Base-by-base conservation (phyloP, 2,888 invertebrate species). In the Dorcus parallelipipedus region DNA sequence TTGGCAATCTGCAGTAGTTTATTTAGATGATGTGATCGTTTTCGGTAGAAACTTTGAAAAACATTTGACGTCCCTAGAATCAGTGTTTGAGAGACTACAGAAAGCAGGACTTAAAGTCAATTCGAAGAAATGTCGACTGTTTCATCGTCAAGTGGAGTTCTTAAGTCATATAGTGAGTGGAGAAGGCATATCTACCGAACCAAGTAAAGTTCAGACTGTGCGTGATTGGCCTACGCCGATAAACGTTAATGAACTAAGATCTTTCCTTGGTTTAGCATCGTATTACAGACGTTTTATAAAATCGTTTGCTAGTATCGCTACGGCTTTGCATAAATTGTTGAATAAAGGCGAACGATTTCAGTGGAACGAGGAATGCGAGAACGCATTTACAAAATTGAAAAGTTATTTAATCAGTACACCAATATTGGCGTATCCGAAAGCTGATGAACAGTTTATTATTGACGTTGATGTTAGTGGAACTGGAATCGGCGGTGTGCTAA, bases 211-310 rank as follows among this genome's bases (percentile, higher is more conserved):
- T 20, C 20, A 20, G 3, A 41, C 3, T 1, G 64, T 67, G 9
- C 8, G 43, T 7, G 42, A 68, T 3, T 40, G 53, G 14, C 55
- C 59, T 26, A 43, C 43, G 9, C 63, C 61, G 20, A 47, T 38
- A 20, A 58, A 45, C 20, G 48, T 49, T 4, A 59, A 42, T 9
- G 55, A 54, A 42, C 49, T 67, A 10, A 54, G 60, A 14, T 48
- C 61, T 10, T 38, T 67, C 33, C 26, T 68, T 1, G 68, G 68
- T 1, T 49, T 56, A n/a, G 54, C 61, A 2, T 63, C 66, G 0
- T 68, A 64, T 60, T 69, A 68, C 48, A 54, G 67, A 1, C 42
- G 63, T 39, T 68, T 68, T 40, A 47, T 67, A 1, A 41, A 56
- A 8, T 38, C 64, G 47, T 69, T 67, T 52, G 53, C 64, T 0